Evolutionary conservation across 2,888 invertebrate genomes (phyloP), one percentile per base, ranked within the genome.

Genomic region (Cephus sareptanus): DNA sequence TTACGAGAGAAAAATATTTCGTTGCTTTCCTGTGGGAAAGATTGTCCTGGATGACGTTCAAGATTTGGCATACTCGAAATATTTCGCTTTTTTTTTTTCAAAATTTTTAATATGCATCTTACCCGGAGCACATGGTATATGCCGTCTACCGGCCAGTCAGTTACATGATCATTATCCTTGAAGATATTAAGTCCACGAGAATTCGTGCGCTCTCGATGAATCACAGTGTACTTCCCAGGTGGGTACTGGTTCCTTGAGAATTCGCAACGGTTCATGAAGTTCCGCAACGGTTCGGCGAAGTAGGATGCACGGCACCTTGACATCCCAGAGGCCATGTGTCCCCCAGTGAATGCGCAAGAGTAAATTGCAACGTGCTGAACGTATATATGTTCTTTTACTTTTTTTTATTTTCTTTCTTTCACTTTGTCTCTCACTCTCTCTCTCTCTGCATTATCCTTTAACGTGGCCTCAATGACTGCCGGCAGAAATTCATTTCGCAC

Each of bases 401-500:
- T 30, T 56, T 56, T 23, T 56, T 56, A 56, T 56, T 56, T 23
- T 56, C 56, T 40, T 40, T 56, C 56, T 56, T 15, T 56, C 56
- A 56, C 23, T 56, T 15, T 23, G 23, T 40, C 23, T 15, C 15
- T 23, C 74, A 13, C 73, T n/a, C 56, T 23, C 9, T 35, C 23
- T n/a, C n/a, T 75, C 33, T 35, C 30, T 13, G 9, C 13, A 15
- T 34, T 75, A 69, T 75, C 70, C 56, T 56, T 56, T 56, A 56
- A 76, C 68, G 69, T 80, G 76, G 77, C 74, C 79, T 83, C 77
- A 77, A 78, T 79, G 82, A 81, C 71, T 70, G 73, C 31, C 78
- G 77, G 77, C 37, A 74, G 74, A 80, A 82, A 83, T 85, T 86
- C 81, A 82, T 81, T 78, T 83, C 83, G 80, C 83, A 79, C 82